Percentiles rank a stretch among this genome's conserved stretches.
Conservation (phyloP, 2,888 invertebrate genomes). For the Oscheius sp. region DNA sequence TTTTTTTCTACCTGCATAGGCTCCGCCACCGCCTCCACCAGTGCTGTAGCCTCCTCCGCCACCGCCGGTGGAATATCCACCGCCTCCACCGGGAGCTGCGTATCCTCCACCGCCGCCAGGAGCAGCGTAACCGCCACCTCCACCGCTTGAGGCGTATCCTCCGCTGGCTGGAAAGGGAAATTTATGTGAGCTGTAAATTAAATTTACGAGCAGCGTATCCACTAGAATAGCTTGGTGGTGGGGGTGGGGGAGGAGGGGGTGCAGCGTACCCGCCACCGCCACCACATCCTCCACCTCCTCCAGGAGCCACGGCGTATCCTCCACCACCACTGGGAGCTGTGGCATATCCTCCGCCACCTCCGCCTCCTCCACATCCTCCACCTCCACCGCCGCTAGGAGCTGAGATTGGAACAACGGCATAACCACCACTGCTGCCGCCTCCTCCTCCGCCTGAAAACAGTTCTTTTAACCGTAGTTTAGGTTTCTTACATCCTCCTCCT, state of each 20-base stretch:
- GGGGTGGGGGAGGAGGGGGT: conserved; percentile 35
- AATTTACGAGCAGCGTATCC: conserved; percentile 20
- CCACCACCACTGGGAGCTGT: conserved; percentile 27
- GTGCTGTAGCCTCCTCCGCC: conserved; percentile 20
- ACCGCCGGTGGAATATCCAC: conserved; percentile 26
- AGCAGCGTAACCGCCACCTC: conserved; percentile 27
- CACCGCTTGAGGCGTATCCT: conserved; percentile 27
- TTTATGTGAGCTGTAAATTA: background rate
- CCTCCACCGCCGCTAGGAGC: conserved; percentile 10
- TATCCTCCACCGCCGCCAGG: conserved; percentile 29
- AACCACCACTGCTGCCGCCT: conserved; percentile 27
- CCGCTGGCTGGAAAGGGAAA: background rate
- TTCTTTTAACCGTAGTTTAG: no score
- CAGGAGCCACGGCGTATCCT: conserved; percentile 45
- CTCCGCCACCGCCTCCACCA: conserved; percentile 25
- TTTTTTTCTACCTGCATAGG: no score
- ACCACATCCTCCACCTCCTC: conserved; percentile 43
- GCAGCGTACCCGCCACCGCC: conserved; percentile 34
- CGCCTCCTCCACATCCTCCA: conserved; percentile 15
- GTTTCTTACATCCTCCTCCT: background rate
- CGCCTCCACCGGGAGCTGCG: conserved; percentile 19
- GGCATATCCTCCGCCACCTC: conserved; percentile 26
- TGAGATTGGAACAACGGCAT: background rate
- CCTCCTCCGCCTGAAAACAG: background rate
- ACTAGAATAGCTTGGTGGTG: conserved; percentile 1